Evolutionary conservation across 1,140 invertebrate genomes (phyloP).

Genomic region (Reticulitermes speratus): DNA sequence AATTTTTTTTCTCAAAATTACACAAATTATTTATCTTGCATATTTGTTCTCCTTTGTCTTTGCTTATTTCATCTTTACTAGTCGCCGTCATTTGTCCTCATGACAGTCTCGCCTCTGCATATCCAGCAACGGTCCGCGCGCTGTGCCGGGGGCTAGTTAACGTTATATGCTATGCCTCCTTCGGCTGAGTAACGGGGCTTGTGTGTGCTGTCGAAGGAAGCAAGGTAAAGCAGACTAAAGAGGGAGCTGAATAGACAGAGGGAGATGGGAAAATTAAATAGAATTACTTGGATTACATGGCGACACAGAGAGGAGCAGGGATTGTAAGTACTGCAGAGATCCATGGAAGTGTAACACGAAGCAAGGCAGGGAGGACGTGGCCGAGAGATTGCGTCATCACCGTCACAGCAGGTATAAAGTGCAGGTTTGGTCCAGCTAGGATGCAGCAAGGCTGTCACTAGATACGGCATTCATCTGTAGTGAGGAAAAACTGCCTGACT

Average conservation of each 20-base stretch:
- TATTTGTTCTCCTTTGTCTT: too few species aligned
- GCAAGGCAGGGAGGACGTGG: not conserved
- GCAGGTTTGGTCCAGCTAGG: too few species aligned
- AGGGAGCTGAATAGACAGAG: not conserved
- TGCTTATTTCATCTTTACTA: too few species aligned
- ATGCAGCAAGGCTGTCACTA: too few species aligned
- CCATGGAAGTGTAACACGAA: not conserved
- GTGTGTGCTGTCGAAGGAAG: not conserved
- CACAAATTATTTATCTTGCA: too few species aligned
- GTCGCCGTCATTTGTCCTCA: too few species aligned
- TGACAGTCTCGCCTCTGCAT: too few species aligned
- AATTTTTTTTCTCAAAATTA: too few species aligned
- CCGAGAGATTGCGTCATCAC: not conserved
- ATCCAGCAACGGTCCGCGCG: too few species aligned
- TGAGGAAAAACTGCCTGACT: too few species aligned
- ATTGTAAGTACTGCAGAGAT: not conserved
- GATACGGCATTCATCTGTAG: too few species aligned
- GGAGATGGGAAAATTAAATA: constrained; percentile 5
- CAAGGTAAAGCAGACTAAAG: not conserved
- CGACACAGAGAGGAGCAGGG: not conserved
- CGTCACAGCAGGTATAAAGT: too few species aligned
- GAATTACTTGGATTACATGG: not conserved
- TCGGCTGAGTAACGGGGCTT: not conserved
- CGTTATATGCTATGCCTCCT: not conserved
- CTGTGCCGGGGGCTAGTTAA: not conserved